Evolutionary conservation across 2,113 vertebrate species (phyloP).

Genomic region (Numenius arquata): DNA sequence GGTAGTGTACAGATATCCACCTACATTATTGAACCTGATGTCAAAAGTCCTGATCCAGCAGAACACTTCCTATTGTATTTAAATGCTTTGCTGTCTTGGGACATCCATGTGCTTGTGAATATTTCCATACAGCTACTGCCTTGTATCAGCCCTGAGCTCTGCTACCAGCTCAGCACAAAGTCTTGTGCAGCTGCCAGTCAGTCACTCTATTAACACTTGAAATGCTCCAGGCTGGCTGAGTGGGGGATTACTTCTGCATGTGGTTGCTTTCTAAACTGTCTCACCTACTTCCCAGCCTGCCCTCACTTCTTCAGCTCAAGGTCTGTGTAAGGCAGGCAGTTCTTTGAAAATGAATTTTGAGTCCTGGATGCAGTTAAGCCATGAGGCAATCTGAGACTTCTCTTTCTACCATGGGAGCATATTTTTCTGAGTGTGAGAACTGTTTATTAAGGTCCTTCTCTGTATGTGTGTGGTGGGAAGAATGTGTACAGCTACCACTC

Average conservation of each 20-base stretch:
- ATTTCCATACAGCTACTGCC: not conserved
- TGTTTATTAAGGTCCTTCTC: not conserved
- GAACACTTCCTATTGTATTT: not conserved
- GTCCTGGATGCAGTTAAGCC: not conserved
- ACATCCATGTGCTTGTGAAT: not conserved
- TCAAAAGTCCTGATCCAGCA: not conserved
- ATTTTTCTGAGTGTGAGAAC: not conserved
- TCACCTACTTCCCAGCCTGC: not conserved
- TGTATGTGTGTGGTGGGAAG: not conserved
- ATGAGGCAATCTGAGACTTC: not conserved
- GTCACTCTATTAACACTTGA: not conserved
- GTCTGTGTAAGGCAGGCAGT: not conserved
- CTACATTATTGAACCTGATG: not conserved
- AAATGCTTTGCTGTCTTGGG: not conserved
- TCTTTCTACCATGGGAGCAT: not conserved
- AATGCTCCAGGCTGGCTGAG: not conserved
- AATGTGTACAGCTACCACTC: not conserved
- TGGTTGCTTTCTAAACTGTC: not conserved
- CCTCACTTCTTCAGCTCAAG: not conserved
- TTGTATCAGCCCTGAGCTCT: not conserved
- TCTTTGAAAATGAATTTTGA: not conserved
- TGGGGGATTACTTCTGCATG: not conserved
- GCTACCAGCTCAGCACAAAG: not conserved
- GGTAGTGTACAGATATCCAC: not conserved
- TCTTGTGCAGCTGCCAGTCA: not conserved